Percentiles rank a stretch among this genome's conserved stretches.
Conservation (phyloP, 1,140 invertebrate species). For the Papilio polytes region DNA sequence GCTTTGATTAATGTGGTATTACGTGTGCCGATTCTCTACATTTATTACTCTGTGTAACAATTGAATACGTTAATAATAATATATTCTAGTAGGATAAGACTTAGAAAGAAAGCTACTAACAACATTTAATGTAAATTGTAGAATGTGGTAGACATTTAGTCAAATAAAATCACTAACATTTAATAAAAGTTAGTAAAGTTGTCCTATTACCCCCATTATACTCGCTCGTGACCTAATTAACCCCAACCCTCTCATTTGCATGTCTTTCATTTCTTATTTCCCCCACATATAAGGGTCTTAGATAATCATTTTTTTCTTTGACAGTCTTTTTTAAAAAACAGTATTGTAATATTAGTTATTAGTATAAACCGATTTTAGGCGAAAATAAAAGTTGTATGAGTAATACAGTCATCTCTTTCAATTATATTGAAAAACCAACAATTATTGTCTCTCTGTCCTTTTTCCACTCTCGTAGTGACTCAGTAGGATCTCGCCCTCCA, state of each 20-base stretch:
- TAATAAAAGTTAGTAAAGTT: not conserved
- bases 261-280: constrained; percentile 11
- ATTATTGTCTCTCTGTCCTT: no score
- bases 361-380: no score
- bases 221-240: constrained; percentile 9
- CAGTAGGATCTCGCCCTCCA: no score
- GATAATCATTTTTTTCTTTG: not conserved
- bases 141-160: no score
- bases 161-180: not conserved
- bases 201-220: not conserved
- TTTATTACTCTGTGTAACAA: constrained; percentile 9
- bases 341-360: not conserved
- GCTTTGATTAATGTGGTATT: constrained; percentile 15
- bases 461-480: no score
- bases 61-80: not conserved
- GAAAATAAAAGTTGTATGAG: no score
- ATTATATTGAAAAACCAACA: no score
- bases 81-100: not conserved
- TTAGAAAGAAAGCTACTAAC: not conserved
- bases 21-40: not conserved
- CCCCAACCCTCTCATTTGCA: constrained; percentile 3
- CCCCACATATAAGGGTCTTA: not conserved
- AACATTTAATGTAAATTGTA: no score
- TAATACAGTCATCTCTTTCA: no score
- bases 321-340: not conserved